Conservation (phyloP, 35 echinoderm and acorn worm genomes). For the Anneissia japonica region DNA sequence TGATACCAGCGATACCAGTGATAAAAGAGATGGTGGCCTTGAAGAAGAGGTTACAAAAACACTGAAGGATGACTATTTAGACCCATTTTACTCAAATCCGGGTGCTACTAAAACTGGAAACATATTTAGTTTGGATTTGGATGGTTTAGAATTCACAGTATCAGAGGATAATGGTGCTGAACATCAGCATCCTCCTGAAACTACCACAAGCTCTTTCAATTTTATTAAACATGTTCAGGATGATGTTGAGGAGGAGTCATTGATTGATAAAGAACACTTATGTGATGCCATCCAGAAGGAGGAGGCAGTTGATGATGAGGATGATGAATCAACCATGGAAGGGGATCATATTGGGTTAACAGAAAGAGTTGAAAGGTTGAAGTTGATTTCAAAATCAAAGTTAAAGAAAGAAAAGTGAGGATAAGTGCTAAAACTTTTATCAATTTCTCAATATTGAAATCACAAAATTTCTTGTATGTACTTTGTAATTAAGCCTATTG, state of each 20-base stretch:
- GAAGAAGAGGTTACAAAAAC: not conserved
- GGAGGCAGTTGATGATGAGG: not conserved
- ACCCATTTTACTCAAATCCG: not conserved
- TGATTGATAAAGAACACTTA: not conserved
- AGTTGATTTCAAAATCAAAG: not conserved
- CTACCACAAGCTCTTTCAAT: not conserved
- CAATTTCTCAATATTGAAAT: not conserved
- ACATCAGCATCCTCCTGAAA: not conserved
- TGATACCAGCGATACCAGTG: not conserved
- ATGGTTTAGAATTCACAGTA: not conserved
- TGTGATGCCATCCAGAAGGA: not conserved
- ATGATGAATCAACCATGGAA: not conserved
- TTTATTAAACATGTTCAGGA: not conserved
- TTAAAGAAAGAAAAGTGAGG: not conserved
- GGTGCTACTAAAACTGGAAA: not conserved
- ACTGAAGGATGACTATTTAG: not conserved
- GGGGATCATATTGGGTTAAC: not conserved
- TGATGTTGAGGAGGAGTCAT: not conserved
- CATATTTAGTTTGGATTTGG: not conserved
- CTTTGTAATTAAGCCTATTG: not conserved
- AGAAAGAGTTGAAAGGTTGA: not conserved
- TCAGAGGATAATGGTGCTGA: not conserved
- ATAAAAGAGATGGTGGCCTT: not conserved
- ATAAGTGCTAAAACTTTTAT: not conserved
- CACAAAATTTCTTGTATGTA: not conserved